These are phyloP conservation scores for Formica exsecta DNA, from an alignment of 1,140 invertebrate genomes.

Conservation along the genomic window DNA sequence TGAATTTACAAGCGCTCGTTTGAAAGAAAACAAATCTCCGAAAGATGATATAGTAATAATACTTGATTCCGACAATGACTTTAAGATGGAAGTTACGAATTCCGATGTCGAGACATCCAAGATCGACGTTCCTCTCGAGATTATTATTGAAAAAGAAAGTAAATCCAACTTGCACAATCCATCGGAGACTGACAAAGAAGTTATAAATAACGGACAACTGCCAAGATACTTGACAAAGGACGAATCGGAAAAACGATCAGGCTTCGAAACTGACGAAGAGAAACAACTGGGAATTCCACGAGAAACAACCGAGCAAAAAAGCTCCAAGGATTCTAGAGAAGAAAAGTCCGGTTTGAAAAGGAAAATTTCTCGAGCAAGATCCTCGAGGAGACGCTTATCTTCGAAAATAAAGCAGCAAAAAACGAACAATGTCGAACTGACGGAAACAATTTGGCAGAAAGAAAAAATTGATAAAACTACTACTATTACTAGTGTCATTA, in stretches of 20 bases:
- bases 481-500: background rate
- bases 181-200: background rate
- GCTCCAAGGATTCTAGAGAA: background rate
- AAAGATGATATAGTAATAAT: slow-evolving; percentile 39
- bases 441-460: background rate
- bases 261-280: background rate
- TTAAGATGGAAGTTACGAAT: background rate
- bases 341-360: slow-evolving; percentile 21
- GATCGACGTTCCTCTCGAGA: slow-evolving; percentile 26
- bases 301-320: background rate
- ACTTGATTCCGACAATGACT: slow-evolving; percentile 33
- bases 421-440: background rate
- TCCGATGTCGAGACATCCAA: background rate
- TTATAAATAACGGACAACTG: background rate
- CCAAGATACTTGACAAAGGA: background rate
- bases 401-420: slow-evolving; percentile 58
- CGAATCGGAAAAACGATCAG: background rate
- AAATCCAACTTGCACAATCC: background rate
- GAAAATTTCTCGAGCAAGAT: slow-evolving; percentile 48
- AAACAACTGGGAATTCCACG: background rate
- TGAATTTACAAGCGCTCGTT: slow-evolving; percentile 14
- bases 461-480: background rate
- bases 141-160: slow-evolving; percentile 1
- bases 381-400: slow-evolving; percentile 45
- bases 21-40: background rate